Evolutionary conservation across 1,140 invertebrate species (phyloP), one percentile per base, ranked within the genome.

Genomic region (Pogonus chalceus): DNA sequence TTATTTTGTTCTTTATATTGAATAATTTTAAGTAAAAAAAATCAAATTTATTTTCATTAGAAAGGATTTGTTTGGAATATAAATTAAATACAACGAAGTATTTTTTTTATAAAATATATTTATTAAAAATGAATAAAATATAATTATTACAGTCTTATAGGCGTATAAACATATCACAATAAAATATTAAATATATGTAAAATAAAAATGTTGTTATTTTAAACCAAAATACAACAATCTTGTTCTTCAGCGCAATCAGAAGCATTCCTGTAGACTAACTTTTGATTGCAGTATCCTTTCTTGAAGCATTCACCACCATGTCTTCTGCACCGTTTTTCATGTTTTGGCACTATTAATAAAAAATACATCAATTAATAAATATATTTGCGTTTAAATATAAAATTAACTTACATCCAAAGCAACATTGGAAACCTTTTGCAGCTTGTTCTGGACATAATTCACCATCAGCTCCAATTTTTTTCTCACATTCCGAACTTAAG

Each of bases 171-270:
- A n/a, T n/a, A n/a, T n/a, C n/a, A n/a, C n/a, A n/a, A n/a, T n/a
- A n/a, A n/a, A n/a, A n/a, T n/a, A n/a, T n/a, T n/a, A n/a, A n/a
- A n/a, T n/a, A n/a, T n/a, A n/a, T n/a, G n/a, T n/a, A n/a, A n/a
- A n/a, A n/a, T n/a, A n/a, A n/a, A n/a, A n/a, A n/a, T n/a, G n/a
- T n/a, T n/a, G n/a, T n/a, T 31, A 31, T 7, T 43, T 43, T 18
- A 43, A 12, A 43, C 37, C 18, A 43, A 43, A 43, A 43, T 43
- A 43, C 37, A 43, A 43, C 37, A 43, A 12, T 43, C 9, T 18
- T 43, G 7, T 9, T 18, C 18, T 12, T 9, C 37, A 10, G 9
- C 18, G 18, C 37, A 43, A 43, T 43, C 37, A 12, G 18, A 10
- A 12, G 37, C 37, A 12, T 43, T 18, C 3, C 18, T 9, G 37